phyloP scores from a whole-genome alignment of 2,888 invertebrate species.

The Willowsia nigromaculata region DNA sequence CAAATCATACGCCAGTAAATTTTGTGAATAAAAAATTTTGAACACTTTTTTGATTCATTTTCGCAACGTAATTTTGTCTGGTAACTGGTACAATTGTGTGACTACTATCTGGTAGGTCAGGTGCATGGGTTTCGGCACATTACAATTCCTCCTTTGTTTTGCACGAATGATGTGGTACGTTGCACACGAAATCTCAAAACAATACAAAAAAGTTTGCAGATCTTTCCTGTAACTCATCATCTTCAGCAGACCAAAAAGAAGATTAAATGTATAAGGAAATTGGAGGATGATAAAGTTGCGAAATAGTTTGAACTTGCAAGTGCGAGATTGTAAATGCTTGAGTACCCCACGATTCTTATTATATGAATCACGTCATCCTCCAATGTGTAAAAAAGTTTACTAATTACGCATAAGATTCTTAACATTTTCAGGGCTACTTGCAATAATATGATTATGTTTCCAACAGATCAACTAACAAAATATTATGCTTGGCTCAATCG shows the following conservation, averaged over 20 bases:
- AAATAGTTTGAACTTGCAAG: constrained; percentile 32
- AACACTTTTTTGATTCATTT: neutral
- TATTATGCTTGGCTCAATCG: no score
- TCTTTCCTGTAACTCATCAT: constrained; percentile 10
- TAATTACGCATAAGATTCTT: no score
- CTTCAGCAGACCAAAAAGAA: neutral
- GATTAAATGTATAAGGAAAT: neutral
- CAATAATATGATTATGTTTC: no score
- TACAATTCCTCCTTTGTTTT: neutral
- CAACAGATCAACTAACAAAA: no score
- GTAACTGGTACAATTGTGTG: neutral
- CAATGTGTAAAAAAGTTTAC: neutral
- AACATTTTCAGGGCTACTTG: no score
- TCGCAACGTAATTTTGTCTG: neutral
- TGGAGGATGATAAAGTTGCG: neutral
- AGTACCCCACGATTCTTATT: neutral
- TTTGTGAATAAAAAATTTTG: neutral
- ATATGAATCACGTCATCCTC: neutral
- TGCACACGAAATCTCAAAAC: neutral
- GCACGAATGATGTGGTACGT: neutral
- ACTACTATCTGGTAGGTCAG: neutral
- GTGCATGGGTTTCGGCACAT: neutral
- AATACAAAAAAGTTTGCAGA: neutral
- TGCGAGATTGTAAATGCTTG: neutral
- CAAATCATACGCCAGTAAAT: neutral